These are phyloP conservation scores for Pteronura brasiliensis DNA, from an alignment of 2,113 vertebrate species.

Conservation along the genomic window DNA sequence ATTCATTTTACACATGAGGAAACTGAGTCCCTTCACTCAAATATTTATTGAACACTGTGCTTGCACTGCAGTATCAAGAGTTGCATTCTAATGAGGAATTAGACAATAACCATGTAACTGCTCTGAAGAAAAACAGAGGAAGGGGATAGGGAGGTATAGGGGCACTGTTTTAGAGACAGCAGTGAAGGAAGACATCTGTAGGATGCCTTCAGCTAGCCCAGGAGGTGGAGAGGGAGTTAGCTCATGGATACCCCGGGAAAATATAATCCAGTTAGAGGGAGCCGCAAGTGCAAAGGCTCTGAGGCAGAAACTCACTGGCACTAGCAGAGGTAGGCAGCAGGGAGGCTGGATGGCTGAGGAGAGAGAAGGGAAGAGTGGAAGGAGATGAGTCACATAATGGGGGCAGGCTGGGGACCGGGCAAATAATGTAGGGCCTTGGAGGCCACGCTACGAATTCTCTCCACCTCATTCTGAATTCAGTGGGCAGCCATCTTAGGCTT, in stretches of 20 bases:
- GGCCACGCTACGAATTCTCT: background rate
- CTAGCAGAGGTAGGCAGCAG: background rate
- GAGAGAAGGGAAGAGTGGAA: background rate
- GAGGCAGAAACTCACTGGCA: background rate
- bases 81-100: constrained; percentile 43
- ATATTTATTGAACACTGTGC: constrained; percentile 55
- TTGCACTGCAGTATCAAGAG: constrained; percentile 17
- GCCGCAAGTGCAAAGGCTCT: background rate
- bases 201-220: background rate
- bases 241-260: background rate
- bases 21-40: constrained; percentile 70
- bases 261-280: background rate
- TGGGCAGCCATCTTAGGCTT: background rate
- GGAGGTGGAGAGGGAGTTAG: background rate
- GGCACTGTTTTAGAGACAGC: background rate
- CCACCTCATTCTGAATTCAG: background rate
- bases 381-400: background rate
- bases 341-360: background rate
- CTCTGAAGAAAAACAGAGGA: background rate
- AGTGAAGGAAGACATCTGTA: background rate
- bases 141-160: background rate
- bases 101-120: constrained; percentile 1
- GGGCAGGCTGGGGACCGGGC: background rate
- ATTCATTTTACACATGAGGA: constrained; percentile 70
- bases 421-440: background rate